phyloP scores from a whole-genome alignment of 92 coral and sea anemone genomes.

The Siderastrea radians region DNA sequence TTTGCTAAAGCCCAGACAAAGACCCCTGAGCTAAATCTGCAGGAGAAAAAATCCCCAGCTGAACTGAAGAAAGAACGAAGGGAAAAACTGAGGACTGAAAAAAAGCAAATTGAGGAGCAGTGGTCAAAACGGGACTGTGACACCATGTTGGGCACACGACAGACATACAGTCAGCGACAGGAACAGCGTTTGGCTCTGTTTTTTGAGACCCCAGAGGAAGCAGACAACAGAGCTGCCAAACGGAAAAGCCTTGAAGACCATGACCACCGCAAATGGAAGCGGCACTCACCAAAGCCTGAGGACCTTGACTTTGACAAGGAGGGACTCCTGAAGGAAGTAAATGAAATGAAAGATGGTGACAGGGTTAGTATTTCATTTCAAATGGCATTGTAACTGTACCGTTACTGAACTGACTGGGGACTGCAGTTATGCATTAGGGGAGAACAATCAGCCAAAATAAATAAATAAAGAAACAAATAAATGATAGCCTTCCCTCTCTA shows the following conservation, averaged over 20 bases:
- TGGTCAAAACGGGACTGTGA: slow-evolving; percentile 53
- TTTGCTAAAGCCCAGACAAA: slow-evolving; percentile 61
- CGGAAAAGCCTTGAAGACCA: slow-evolving; percentile 8
- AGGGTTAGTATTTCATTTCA: slow-evolving; percentile 25
- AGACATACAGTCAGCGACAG: slow-evolving; percentile 47
- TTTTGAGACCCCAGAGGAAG: slow-evolving; percentile 19
- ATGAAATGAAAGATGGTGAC: slow-evolving; percentile 59
- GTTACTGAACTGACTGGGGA: background rate
- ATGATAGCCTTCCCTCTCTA: background rate
- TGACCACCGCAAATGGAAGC: slow-evolving; percentile 40
- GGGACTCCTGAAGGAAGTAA: slow-evolving; percentile 50
- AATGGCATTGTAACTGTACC: background rate
- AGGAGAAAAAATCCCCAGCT: slow-evolving; percentile 36
- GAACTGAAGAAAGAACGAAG: slow-evolving; percentile 32
- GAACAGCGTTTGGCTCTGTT: slow-evolving; percentile 37
- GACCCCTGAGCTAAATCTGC: slow-evolving; percentile 35
- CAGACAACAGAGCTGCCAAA: slow-evolving; percentile 6
- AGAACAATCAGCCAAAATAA: background rate
- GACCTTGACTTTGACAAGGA: slow-evolving; percentile 58
- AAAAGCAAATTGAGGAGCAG: slow-evolving; percentile 31
- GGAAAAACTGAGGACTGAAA: slow-evolving; percentile 19
- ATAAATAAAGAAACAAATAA: background rate
- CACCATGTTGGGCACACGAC: slow-evolving; percentile 57
- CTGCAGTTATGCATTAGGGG: background rate
- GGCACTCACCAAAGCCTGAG: slow-evolving; percentile 51